Percentiles rank a stretch among this genome's conserved stretches.
Evolutionary conservation across 2,113 vertebrate genomes (phyloP).

Genomic region (Epinephelus cyanopodus): DNA sequence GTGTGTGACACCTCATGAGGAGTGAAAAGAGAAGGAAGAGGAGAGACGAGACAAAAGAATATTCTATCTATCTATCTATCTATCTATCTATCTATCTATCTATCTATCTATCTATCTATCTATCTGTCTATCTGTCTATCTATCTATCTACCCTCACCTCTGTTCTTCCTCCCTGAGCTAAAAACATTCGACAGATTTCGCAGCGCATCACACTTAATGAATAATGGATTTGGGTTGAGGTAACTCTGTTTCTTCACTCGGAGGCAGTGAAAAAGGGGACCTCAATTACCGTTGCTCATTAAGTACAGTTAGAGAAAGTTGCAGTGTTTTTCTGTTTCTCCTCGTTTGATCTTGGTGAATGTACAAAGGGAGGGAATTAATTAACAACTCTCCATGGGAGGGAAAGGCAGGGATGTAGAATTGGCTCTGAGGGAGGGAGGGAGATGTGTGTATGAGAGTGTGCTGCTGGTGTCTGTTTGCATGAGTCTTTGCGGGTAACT

Average conservation of each 20-base stretch:
- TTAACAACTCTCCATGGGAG: constrained; percentile 79
- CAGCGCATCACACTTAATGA: constrained; percentile 57
- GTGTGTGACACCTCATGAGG: constrained; percentile 38
- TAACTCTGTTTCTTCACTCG: constrained; percentile 65
- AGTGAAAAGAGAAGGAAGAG: constrained; percentile 3
- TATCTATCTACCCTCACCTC: background rate
- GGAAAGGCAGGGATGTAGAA: constrained; percentile 64
- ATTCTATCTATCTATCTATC: background rate
- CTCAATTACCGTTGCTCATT: constrained; percentile 79
- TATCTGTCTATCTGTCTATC: background rate
- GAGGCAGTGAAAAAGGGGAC: constrained; percentile 65
- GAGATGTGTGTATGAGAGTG: constrained; percentile 20
- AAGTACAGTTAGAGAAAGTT: constrained; percentile 80
- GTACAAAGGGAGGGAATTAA: constrained; percentile 82
- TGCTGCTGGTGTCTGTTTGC: constrained; percentile 37
- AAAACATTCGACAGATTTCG: constrained; percentile 14
- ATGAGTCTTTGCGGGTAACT: background rate
- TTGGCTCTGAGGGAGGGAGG: constrained; percentile 62
- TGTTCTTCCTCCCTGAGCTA: too few species aligned
- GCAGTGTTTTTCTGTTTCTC: constrained; percentile 74
- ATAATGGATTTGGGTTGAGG: constrained; percentile 79
- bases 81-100: background rate
- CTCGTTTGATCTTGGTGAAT: constrained; percentile 79
- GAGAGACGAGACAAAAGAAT: background rate
- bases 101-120: background rate